A percentile compares a stretch with the other conserved stretches of the same genome.
These are phyloP conservation scores for Enteromius argenteus DNA, from an alignment of 2,797 vertebrate species.

Conservation along the genomic window DNA sequence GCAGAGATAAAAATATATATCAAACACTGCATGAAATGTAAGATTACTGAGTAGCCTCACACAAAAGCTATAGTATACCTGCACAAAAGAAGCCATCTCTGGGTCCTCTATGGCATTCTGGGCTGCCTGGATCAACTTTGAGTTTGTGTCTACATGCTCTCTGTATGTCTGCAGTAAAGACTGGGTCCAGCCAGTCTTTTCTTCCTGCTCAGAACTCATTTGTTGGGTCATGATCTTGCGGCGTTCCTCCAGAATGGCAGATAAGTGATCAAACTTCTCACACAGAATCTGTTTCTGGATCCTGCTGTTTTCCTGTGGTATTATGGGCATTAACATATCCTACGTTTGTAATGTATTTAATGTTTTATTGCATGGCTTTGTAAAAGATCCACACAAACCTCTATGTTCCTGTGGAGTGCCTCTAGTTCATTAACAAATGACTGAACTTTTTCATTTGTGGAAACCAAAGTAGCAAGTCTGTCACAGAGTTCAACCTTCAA, in stretches of 20 bases:
- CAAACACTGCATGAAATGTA: not conserved
- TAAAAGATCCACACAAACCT: constrained; percentile 67
- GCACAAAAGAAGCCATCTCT: constrained; percentile 78
- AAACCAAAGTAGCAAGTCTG: constrained; percentile 68
- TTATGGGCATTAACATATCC: not conserved
- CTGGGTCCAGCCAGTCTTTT: constrained; percentile 71
- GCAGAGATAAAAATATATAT: not conserved
- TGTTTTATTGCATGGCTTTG: not conserved
- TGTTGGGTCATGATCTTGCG: constrained; percentile 78
- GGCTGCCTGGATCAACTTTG: constrained; percentile 69
- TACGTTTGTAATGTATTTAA: not conserved
- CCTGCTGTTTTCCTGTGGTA: constrained; percentile 73
- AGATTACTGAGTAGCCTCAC: not conserved
- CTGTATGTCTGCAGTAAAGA: constrained; percentile 70
- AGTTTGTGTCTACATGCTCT: constrained; percentile 71
- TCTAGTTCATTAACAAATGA: constrained; percentile 71
- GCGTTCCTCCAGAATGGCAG: constrained; percentile 75
- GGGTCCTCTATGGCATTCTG: constrained; percentile 75
- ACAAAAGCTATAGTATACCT: constrained; percentile 68
- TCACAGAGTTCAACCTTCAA: constrained; percentile 72
- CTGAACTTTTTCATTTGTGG: constrained; percentile 70
- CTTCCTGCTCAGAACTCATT: constrained; percentile 78
- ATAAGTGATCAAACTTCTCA: constrained; percentile 75
- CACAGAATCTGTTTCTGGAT: constrained; percentile 77
- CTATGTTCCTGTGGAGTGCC: constrained; percentile 71